Evolutionary conservation across 2,797 vertebrate species (phyloP), one percentile per base, ranked within the genome.

Genomic region (Poeciliopsis turneri): DNA sequence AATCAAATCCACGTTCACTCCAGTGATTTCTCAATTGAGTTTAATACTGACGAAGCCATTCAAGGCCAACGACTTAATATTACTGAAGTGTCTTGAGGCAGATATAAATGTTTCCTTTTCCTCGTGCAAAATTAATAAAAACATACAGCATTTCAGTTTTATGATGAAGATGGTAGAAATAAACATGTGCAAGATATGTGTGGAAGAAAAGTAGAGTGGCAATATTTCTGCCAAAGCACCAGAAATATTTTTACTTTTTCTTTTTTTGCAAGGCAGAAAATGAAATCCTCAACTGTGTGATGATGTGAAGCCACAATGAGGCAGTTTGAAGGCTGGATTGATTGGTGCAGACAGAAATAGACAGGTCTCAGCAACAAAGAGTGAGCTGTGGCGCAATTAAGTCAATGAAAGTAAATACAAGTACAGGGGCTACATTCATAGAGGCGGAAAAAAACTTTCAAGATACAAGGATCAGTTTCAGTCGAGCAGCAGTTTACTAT

Each of bases 21-120:
- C 5, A 73, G 69, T 64, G 57, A 74, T 59, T 75, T 77, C 39
- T 57, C 78, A 70, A 30, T 39, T 45, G 15, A 75, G 46, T 55
- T 76, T 68, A 55, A 41, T 45, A 69, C 7, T 20, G 47, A 74
- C 25, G 43, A 74, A 49, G 47, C 46, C 20, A 73, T 78, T 78
- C 80, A 70, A 82, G 72, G 51, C 76, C n/a, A 70, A 64, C 2
- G n/a, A 39, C 76, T 78, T 70, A 70, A 57, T 59, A 53, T 36
- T 51, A n/a, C 16, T 71, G 13, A 82, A 75, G 36, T 70, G 53
- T 71, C 72, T 78, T 1, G 0, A 49, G 53, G 33, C 47, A 39
- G 59, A 74, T 51, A 5, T 20, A 20, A 79, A 28, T 25, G 13
- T 72, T 51, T 61, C 18, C 47, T 74, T 79, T 51, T 28, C 45